Evolutionary conservation across 2,888 invertebrate genomes (phyloP), one percentile per base, ranked within the genome.

Genomic region (Tortrix viridana): DNA sequence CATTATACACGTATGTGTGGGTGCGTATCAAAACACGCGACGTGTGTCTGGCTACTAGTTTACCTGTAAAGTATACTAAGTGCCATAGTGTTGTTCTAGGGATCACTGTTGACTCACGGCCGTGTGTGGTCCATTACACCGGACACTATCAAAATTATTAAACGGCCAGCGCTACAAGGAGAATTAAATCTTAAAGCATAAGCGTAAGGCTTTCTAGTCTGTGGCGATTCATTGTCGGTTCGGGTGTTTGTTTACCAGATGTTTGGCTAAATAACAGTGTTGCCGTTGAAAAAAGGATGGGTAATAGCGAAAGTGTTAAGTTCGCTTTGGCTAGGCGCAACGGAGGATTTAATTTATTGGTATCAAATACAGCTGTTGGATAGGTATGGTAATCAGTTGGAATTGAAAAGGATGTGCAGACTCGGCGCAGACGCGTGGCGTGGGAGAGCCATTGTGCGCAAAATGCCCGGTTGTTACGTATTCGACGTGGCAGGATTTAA

Each of bases 31-130:
- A 77, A 75, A 72, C 72, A 61, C 70, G 69, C 77, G 79, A 82
- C 81, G 80, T 83, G 79, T 79, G 78, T 76, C 77, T 76, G 70
- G 85, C 84, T 88, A 85, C 89, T 85, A 85, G 86, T 89, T 84
- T 88, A 89, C 88, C 88, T 88, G 89, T 80, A 80, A 89, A 90
- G 82, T 89, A 85, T 85, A 89, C 87, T 89, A 88, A 90, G 86
- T 88, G 89, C 81, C 83, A 83, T 84, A 81, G 80, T 90, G 90
- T 91, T 90, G 86, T 92, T 89, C 86, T 86, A 86, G 79, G 85
- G 85, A 77, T 82, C 85, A 73, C 81, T 86, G 84, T 85, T 88
- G 88, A 88, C 87, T 86, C 76, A 79, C 80, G 80, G 76, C 81
- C 86, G 91, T 91, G 91, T 92, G 91, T 92, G 91, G 91, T 92